Base-by-base conservation (phyloP, 2,888 invertebrate species). In the Tryphoninae sp. region DNA sequence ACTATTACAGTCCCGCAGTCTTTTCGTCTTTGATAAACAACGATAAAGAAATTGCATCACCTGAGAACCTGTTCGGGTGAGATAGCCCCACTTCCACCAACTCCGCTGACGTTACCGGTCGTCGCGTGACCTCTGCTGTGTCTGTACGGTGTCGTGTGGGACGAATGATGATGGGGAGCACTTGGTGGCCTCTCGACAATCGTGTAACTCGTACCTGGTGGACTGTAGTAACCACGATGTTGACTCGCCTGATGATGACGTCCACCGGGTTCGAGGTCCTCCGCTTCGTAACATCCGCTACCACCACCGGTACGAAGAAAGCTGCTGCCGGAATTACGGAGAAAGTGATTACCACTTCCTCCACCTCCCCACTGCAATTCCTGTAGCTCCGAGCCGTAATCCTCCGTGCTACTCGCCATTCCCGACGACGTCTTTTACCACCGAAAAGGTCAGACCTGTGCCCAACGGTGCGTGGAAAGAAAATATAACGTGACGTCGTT, bases 201-300 rank as follows among this genome's bases (percentile, higher is more conserved):
- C 89, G 97, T 97, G 92, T 97, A 97, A 79, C 96, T 96, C 85
- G 97, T 97, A 83, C 97, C 97, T 40, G 97, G 97, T 78, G 97
- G 97, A 84, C 97, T 97, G 92, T 97, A 97, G 92, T 97, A 97
- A n/a, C 91, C 92, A 40, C 84, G 95, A 93, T 84, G 96, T 95
- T 85, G 96, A 94, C 65, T 95, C 13, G 71, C 65, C 59, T 84
- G 80, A 75, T 83, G 79, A 93, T 86, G 95, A 93, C 89, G 89
- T 33, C 93, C 93, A 84, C 93, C 87, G 2, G 90, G 88, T 78
- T 91, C 91, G 72, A 91, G 89, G 83, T 92, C 92, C 86, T 92
- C 92, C 9, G 92, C 92, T 79, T 92, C 92, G 87, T 91, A 92
- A 83, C 91, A 90, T 84, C 91, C 84, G 11, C 78, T 73, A 53